Base-by-base conservation (phyloP, 2,797 vertebrate species). In the Melanotaenia trifasciata region DNA sequence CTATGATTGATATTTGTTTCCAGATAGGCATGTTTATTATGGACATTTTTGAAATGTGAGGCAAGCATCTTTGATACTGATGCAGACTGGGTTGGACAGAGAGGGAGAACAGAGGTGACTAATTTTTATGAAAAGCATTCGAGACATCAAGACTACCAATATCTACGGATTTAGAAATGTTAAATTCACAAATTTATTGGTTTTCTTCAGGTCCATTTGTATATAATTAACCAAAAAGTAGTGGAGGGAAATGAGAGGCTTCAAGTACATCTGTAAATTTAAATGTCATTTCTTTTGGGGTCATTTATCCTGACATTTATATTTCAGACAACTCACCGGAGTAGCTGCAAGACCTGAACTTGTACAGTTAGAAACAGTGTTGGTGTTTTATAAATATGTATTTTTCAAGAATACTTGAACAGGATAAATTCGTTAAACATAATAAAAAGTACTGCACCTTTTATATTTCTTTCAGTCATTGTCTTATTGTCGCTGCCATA, bases 401-500 rank as follows among this genome's bases (percentile, higher is more conserved):
- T 85, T 83, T 89, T 87, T 88, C 86, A 90, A 91, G 82, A 94
- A 91, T 93, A 95, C 94, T 95, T 95, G 94, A 95, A 95, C 92
- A 92, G 79, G 84, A 93, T 84, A 83, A 91, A 91, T 90, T 93
- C 90, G 93, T 94, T 94, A 91, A 94, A 94, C 81, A 83, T 90
- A 83, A 91, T 87, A 91, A 92, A 94, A 93, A 93, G 83, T 93
- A 87, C 78, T 87, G 88, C 91, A 94, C 92, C 63, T 95, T 95
- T 93, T 92, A 91, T 78, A 84, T 89, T 75, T 33, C 26, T 9
- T 84, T 83, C 53, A 81, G 77, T 87, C 5, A 35, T 74, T 2
- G 0, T 5, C 10, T 33, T 65, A 56, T 9, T 3, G 3, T 12
- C 32, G 38, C 30, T 51, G 26, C 22, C 8, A 13, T 22, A 22